A percentile compares a stretch with the other conserved stretches of the same genome.
Conservation (phyloP, 2,113 vertebrate species). For the Panthera leo region DNA sequence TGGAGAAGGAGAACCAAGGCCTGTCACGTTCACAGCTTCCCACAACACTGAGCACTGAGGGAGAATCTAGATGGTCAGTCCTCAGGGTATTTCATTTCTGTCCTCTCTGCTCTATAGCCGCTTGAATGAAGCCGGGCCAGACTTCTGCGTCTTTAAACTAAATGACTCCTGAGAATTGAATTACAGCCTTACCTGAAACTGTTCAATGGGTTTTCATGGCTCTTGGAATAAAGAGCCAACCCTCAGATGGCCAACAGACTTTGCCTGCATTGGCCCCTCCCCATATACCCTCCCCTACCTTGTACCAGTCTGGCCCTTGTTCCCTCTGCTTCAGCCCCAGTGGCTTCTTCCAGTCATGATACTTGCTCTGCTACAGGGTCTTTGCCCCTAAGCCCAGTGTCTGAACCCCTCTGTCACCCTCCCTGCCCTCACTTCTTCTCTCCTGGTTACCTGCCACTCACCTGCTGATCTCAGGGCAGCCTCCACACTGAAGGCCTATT, state of each 20-base stretch:
- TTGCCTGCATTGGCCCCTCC: not conserved
- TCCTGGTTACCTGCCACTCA: not conserved
- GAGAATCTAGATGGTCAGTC: not conserved
- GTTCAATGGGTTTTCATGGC: not conserved
- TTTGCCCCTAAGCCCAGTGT: not conserved
- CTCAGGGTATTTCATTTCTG: not conserved
- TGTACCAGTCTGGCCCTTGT: not conserved
- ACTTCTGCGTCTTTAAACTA: not conserved
- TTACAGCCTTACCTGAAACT: not conserved
- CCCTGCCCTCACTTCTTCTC: not conserved
- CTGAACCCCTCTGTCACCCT: not conserved
- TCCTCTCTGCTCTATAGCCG: not conserved
- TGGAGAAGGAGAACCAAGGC: not conserved
- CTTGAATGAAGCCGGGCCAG: not conserved
- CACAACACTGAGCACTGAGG: not conserved
- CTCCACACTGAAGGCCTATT: not conserved
- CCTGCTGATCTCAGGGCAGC: not conserved
- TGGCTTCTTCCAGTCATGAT: not conserved
- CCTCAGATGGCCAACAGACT: not conserved
- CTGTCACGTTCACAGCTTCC: not conserved
- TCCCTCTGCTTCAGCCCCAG: not conserved
- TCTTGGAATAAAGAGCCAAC: not conserved
- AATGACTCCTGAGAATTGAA: not conserved
- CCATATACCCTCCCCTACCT: fast-evolving
- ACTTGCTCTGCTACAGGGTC: not conserved